Base-by-base conservation (phyloP, 2,113 vertebrate genomes). In the Colius striatus region DNA sequence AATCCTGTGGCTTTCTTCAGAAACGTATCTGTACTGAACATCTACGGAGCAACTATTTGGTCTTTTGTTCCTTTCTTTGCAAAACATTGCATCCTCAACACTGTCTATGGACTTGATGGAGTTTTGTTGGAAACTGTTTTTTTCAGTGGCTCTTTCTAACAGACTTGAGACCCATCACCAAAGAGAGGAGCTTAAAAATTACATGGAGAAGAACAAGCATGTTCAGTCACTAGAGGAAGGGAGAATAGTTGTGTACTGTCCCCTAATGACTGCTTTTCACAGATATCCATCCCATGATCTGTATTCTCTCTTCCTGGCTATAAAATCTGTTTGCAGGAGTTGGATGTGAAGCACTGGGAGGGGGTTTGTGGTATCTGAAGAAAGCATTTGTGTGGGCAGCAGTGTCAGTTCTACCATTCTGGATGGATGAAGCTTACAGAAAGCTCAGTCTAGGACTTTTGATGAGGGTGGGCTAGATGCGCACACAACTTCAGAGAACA, bases 151-250 rank as follows among this genome's bases (percentile, higher is more conserved):
- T 65, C 79, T 65, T 77, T 75, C 62, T 47, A 70, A 65, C 16
- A 76, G 54, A 61, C 27, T 73, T 45, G 30, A 83, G 47, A 13
- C 23, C 27, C 47, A 48, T n/a, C 30, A 54, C 41, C 22, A 36
- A 68, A 61, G 25, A 80, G 41, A 88, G 48, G 29, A 54, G 19
- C 34, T 91, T 73, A 34, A 80, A 45, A 87, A 75, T 11, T 71
- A 8, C 36, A 62, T 0, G 7, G 30, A 16, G 6, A 9, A 7
- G 7, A 47, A 54, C 51, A 70, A 36, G n/a, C 55, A 54, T 0
- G 1, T 58, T 75, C 21, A 73, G n/a, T 19, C 62, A 38, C 20
- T 22, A 34, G 38, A 85, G 19, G 25, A 76, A 70, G 41, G 51
- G 55, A 74, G 84, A 90, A 62, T 3, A 71, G 29, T 62, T 50